Evolutionary conservation across 2,113 vertebrate genomes (phyloP).

Genomic region (Leuciscus idus): DNA sequence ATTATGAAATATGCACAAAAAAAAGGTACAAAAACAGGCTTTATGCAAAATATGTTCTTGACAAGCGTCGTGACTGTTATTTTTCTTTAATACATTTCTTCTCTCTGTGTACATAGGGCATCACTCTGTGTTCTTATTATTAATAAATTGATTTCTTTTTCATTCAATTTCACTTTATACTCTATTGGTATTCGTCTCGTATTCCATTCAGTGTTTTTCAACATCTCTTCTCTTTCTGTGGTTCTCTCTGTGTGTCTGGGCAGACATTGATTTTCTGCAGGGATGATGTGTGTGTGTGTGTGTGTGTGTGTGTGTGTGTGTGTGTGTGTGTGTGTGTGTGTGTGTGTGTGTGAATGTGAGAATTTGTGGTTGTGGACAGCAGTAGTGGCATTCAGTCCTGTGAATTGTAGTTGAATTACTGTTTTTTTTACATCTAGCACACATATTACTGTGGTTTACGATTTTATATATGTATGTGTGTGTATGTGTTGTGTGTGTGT

Average conservation of each 20-base stretch:
- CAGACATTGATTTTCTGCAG: conserved; percentile 47
- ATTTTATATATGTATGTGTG: background rate
- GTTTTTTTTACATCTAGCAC: background rate
- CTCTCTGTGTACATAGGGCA: background rate
- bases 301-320: conserved; percentile 12
- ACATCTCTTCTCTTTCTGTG: background rate
- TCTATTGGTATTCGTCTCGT: conserved; percentile 36
- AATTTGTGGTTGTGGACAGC: background rate
- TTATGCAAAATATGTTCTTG: background rate
- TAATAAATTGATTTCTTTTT: conserved; percentile 37
- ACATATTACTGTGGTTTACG: background rate
- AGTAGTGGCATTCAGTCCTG: background rate
- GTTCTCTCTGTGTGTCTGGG: conserved; percentile 31
- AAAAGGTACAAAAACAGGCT: background rate
- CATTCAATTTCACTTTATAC: conserved; percentile 32
- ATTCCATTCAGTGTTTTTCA: conserved; percentile 3
- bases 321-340: background rate
- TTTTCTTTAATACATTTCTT: background rate
- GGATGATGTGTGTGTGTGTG: background rate
- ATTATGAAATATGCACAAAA: background rate
- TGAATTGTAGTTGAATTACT: background rate
- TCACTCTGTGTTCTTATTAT: background rate
- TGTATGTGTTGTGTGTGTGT: too few species aligned
- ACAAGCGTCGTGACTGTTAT: background rate
- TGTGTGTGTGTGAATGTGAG: background rate